These are phyloP conservation scores for Euura saliciscinereae DNA, from an alignment of 1,140 invertebrate species.

Conservation along the genomic window DNA sequence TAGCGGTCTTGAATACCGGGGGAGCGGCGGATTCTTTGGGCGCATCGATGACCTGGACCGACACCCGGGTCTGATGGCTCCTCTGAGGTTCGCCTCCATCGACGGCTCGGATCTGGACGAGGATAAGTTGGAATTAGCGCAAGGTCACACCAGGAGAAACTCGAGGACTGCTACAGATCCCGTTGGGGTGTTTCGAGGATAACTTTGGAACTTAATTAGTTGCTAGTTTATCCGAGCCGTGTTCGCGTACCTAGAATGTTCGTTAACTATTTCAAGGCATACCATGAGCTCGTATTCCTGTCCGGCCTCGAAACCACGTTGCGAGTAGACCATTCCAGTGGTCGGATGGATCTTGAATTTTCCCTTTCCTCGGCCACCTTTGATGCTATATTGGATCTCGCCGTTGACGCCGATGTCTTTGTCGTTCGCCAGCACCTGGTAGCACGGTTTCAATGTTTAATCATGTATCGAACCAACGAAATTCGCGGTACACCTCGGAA, in stretches of 20 bases:
- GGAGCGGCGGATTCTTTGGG: slow-evolving; percentile 65
- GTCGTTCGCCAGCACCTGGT: slow-evolving; percentile 85
- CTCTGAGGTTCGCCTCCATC: slow-evolving; percentile 76
- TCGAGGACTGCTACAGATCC: background rate
- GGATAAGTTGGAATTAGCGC: slow-evolving; percentile 18
- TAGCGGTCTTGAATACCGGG: slow-evolving; percentile 68
- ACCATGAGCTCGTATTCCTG: slow-evolving; percentile 81
- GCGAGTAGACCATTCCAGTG: slow-evolving; percentile 81
- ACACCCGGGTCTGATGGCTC: slow-evolving; percentile 73
- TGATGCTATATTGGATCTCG: slow-evolving; percentile 80
- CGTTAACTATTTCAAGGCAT: background rate
- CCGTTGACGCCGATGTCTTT: slow-evolving; percentile 83
- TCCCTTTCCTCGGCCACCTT: slow-evolving; percentile 72
- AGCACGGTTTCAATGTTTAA: slow-evolving; percentile 8
- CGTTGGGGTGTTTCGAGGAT: background rate
- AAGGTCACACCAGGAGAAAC: background rate
- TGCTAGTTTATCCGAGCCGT: background rate
- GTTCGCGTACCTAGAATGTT: background rate
- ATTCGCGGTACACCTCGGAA: no score
- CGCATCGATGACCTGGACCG: slow-evolving; percentile 68
- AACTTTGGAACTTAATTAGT: slow-evolving; percentile 3
- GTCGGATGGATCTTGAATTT: slow-evolving; percentile 80
- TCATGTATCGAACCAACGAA: background rate
- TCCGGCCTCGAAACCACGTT: slow-evolving; percentile 71
- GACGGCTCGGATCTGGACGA: slow-evolving; percentile 75